Evolutionary conservation across 2,797 vertebrate species (phyloP).

Genomic region (Eleutherodactylus coqui): DNA sequence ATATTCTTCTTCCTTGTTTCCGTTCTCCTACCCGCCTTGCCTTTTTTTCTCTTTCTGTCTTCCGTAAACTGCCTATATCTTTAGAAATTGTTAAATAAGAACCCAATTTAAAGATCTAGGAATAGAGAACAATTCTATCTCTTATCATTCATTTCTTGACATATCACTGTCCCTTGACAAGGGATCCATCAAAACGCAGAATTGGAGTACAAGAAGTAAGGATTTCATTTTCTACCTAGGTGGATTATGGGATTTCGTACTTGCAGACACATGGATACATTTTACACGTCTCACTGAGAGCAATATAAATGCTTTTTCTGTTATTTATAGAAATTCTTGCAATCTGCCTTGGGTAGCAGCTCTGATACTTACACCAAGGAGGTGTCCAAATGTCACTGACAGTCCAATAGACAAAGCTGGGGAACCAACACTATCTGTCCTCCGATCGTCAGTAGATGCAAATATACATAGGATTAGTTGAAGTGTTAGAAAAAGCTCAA

Average conservation of each 20-base stretch:
- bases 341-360: neutral
- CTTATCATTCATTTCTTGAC: neutral
- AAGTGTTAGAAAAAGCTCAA: conserved; percentile 80
- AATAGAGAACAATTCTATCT: neutral
- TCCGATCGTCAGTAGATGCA: conserved; percentile 75
- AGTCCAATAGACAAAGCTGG: conserved; percentile 71
- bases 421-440: conserved; percentile 72
- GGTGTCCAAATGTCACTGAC: conserved; percentile 74
- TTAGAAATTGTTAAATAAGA: neutral
- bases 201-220: neutral
- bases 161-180: neutral
- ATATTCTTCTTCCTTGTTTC: neutral
- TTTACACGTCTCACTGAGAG: neutral
- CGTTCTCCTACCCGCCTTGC: neutral
- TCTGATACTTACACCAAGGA: conserved; percentile 73
- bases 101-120: neutral
- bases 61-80: neutral
- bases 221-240: neutral
- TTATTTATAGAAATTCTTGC: neutral
- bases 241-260: neutral
- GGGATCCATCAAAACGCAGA: neutral
- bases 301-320: neutral
- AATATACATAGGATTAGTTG: conserved; percentile 80
- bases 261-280: too few species aligned
- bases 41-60: neutral